Evolutionary conservation across 2,113 vertebrate genomes (phyloP).

Genomic region (Mustela nigripes): DNA sequence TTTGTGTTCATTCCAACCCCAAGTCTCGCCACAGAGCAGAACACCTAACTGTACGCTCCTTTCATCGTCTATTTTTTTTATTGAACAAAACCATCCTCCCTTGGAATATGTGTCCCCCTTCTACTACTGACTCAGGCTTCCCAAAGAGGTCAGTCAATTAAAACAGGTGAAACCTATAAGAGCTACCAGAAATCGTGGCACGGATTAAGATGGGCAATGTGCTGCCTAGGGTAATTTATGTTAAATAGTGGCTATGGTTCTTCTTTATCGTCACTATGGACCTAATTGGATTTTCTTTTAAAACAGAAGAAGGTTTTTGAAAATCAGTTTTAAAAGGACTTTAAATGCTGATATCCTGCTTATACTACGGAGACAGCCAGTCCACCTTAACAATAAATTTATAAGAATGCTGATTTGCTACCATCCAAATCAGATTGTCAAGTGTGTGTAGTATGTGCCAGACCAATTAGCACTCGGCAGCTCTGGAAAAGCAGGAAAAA

Average conservation of each 20-base stretch:
- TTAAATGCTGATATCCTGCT: not conserved
- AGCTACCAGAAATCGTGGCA: slow-evolving; percentile 60
- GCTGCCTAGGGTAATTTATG: slow-evolving; percentile 64
- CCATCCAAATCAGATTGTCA: slow-evolving; percentile 66
- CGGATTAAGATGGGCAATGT: slow-evolving; percentile 7
- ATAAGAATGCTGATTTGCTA: slow-evolving; percentile 55
- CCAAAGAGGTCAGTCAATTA: slow-evolving; percentile 65
- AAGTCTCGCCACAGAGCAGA: not conserved
- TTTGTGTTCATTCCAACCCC: not conserved
- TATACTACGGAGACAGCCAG: not conserved
- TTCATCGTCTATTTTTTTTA: not conserved
- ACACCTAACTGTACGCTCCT: not conserved
- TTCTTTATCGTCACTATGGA: slow-evolving; percentile 68
- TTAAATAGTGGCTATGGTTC: slow-evolving; percentile 19
- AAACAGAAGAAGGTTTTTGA: slow-evolving; percentile 59
- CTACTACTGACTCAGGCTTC: slow-evolving; percentile 43
- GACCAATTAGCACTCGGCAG: slow-evolving; percentile 77
- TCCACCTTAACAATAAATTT: slow-evolving; percentile 63
- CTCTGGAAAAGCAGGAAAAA: slow-evolving; percentile 70
- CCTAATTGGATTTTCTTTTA: slow-evolving; percentile 73
- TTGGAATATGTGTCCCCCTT: slow-evolving; percentile 44
- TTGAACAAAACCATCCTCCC: not conserved
- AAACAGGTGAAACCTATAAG: slow-evolving; percentile 75
- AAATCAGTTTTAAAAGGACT: slow-evolving; percentile 65
- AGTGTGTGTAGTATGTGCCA: slow-evolving; percentile 52